phyloP scores from a whole-genome alignment of 92 coral and sea anemone genomes.

The Epizoanthus scotinus region DNA sequence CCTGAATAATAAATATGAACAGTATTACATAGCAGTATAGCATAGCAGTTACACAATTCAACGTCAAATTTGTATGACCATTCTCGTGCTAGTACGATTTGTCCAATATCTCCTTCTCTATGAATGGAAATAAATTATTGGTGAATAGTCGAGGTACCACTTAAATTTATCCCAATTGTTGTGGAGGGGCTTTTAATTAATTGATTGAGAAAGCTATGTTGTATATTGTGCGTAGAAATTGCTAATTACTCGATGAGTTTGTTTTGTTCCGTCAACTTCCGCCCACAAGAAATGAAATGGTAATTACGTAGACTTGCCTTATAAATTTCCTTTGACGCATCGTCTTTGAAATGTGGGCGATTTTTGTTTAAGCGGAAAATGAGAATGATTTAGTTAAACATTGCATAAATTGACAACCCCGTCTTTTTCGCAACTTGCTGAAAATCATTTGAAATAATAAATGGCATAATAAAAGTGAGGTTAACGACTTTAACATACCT shows the following conservation, averaged over 20 bases:
- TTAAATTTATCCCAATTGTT: background rate
- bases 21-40: background rate
- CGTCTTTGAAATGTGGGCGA: slow-evolving; percentile 29
- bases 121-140: slow-evolving; percentile 8
- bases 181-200: slow-evolving; percentile 47
- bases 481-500: slow-evolving; percentile 23
- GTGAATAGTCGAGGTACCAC: background rate
- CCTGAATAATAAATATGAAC: background rate
- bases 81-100: background rate
- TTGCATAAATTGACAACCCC: slow-evolving; percentile 34
- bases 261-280: slow-evolving; percentile 64
- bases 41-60: background rate
- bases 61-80: background rate
- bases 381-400: slow-evolving; percentile 38
- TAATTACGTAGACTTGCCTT: slow-evolving; percentile 9
- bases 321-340: slow-evolving; percentile 26
- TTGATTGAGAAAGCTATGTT: slow-evolving; percentile 75
- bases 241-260: slow-evolving; percentile 70
- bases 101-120: background rate
- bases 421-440: slow-evolving; percentile 14
- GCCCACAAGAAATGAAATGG: slow-evolving; percentile 63
- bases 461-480: slow-evolving; percentile 4
- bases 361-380: slow-evolving; percentile 38
- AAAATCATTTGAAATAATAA: slow-evolving; percentile 24
- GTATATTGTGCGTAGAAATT: slow-evolving; percentile 55